Evolutionary conservation across 2,797 vertebrate genomes (phyloP), one percentile per base, ranked within the genome.

Genomic region (Enteromius mattozi): DNA sequence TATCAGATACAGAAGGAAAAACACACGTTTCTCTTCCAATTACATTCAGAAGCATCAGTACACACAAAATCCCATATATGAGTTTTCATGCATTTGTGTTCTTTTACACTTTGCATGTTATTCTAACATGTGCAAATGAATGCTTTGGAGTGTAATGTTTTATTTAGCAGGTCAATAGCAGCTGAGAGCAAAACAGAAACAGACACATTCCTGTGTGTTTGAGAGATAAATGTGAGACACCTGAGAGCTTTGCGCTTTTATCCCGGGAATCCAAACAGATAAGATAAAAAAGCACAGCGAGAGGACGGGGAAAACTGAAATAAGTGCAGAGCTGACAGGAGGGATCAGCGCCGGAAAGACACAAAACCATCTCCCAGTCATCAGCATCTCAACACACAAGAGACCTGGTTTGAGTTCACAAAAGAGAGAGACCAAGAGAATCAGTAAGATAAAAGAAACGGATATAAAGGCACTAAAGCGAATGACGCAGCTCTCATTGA

Each of bases 181-280:
- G 21, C n/a, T 24, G n/a, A 63, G 61, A 30, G 27, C 61, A 6
- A 63, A 30, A 30, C 6, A 35, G 47, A 49, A 80, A 54, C 2
- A 54, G 33, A 80, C 14, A 51, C 12, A 2, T 37, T 27, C 35
- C 37, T 35, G 61, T 17, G 75, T 10, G 54, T 61, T 77, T 61
- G 35, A 61, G 35, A 61, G 14, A 61, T 78, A 12, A 42, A 61
- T 1, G 16, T 5, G 12, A 71, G 68, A 45, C 14, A 81, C 33
- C 49, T 3, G 49, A 40, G 49, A 70, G 66, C 49, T 21, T 30
- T 8, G 7, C 13, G 9, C 35, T 30, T 80, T 24, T 40, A 27
- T 80, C 33, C n/a, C 6, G 79, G 17, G 10, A 59, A 59, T 71
- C 47, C 13, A 19, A 80, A 0, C 16, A 80, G 61, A 80, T 68